Evolutionary conservation across 2,888 invertebrate species (phyloP).

Genomic region (Machimus atricapillus): DNA sequence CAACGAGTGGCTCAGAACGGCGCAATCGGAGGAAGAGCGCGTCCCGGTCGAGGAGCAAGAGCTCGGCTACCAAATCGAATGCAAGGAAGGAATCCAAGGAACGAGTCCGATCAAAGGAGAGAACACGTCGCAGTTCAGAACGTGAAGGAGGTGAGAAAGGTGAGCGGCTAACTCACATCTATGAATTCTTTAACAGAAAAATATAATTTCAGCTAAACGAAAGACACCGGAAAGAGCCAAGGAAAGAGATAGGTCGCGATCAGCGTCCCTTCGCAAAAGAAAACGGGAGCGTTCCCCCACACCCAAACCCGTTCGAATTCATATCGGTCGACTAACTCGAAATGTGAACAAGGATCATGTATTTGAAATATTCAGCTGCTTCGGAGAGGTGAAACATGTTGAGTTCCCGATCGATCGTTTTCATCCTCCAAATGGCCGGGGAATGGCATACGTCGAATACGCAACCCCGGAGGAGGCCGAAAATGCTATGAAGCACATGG

Average conservation of each 20-base stretch:
- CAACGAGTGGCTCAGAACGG: slow-evolving; percentile 71
- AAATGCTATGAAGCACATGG: slow-evolving; percentile 99
- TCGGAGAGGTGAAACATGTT: slow-evolving; percentile 84
- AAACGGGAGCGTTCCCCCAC: slow-evolving; percentile 86
- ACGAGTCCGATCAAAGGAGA: slow-evolving; percentile 38
- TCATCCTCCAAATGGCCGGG: slow-evolving; percentile 88
- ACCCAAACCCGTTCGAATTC: slow-evolving; percentile 91
- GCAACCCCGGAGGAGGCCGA: slow-evolving; percentile 94
- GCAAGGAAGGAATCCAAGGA: slow-evolving; percentile 63
- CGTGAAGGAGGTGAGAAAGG: slow-evolving; percentile 39
- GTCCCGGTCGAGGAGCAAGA: slow-evolving; percentile 62
- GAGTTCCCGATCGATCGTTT: slow-evolving; percentile 90
- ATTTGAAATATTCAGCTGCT: slow-evolving; percentile 88
- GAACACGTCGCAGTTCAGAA: slow-evolving; percentile 43
- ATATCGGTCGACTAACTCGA: slow-evolving; percentile 89
- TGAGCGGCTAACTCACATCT: neutral
- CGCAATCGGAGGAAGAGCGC: slow-evolving; percentile 69
- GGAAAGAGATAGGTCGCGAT: slow-evolving; percentile 61
- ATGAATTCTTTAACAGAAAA: neutral
- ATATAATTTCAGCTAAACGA: slow-evolving; percentile 39
- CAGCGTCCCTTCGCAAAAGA: slow-evolving; percentile 69
- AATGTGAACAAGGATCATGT: slow-evolving; percentile 93
- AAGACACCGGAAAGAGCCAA: slow-evolving; percentile 52
- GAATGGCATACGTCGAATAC: slow-evolving; percentile 96
- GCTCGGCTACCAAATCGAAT: slow-evolving; percentile 54